These are phyloP conservation scores for Harpagoxenus sublaevis DNA, from an alignment of 2,888 invertebrate genomes.

Conservation along the genomic window DNA sequence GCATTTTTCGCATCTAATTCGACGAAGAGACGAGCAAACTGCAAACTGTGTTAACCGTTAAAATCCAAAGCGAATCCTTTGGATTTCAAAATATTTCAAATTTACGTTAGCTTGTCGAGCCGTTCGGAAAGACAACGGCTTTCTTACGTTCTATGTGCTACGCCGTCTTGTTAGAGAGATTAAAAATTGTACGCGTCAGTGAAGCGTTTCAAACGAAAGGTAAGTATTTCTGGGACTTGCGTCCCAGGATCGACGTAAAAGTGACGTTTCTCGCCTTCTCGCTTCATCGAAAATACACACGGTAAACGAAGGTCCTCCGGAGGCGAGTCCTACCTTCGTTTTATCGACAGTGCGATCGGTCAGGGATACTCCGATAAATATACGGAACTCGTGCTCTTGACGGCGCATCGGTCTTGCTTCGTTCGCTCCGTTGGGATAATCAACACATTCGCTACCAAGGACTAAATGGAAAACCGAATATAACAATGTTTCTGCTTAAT, in stretches of 20 bases:
- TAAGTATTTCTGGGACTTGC: constrained; percentile 15
- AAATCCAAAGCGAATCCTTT: not conserved
- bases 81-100: not conserved
- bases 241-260: not conserved
- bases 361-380: constrained; percentile 37
- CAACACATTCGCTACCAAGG: not conserved
- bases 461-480: not conserved
- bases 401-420: not conserved
- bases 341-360: constrained; percentile 15
- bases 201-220: not conserved
- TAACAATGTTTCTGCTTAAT: not conserved
- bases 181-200: not conserved
- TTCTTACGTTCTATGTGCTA: not conserved
- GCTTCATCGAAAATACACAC: not conserved
- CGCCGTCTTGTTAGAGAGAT: not conserved
- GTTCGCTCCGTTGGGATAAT: not conserved
- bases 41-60: not conserved
- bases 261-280: constrained; percentile 50
- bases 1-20: not conserved
- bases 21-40: not conserved
- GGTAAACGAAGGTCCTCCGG: not conserved
- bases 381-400: constrained; percentile 12
- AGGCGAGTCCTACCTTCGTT: constrained; percentile 23
- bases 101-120: not conserved
- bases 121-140: not conserved